Percentiles rank a stretch among this genome's conserved stretches.
phyloP scores from a whole-genome alignment of 2,888 invertebrate genomes.

The Colostygia pectinataria region DNA sequence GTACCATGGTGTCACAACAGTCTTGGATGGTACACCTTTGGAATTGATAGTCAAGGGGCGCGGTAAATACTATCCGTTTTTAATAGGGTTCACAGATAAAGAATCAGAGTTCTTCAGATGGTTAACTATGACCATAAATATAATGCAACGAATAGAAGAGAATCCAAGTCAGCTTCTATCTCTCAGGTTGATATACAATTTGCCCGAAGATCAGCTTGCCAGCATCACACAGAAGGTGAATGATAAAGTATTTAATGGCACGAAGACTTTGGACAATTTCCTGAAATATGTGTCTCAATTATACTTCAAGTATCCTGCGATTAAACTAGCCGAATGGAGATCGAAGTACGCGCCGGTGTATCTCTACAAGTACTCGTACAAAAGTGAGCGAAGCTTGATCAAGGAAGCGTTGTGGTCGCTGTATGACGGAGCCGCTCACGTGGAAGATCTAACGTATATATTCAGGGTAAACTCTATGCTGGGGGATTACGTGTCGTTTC shows the following conservation, averaged over 20 bases:
- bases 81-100: conserved; percentile 25
- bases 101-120: conserved; percentile 28
- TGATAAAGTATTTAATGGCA: conserved; percentile 31
- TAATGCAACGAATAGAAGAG: conserved; percentile 14
- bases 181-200: conserved; percentile 11
- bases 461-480: conserved; percentile 41
- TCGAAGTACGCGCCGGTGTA: conserved; percentile 54
- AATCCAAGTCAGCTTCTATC: conserved; percentile 26
- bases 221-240: conserved; percentile 13
- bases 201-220: conserved; percentile 9
- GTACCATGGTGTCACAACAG: conserved; percentile 28
- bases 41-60: conserved; percentile 33
- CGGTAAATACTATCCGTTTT: conserved; percentile 34
- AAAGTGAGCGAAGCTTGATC: conserved; percentile 62
- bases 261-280: conserved; percentile 26
- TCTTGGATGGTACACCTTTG: conserved; percentile 39
- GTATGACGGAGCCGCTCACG: conserved; percentile 58
- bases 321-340: conserved; percentile 31
- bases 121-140: conserved; percentile 9
- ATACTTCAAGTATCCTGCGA: conserved; percentile 35
- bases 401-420: conserved; percentile 43
- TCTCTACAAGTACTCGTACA: conserved; percentile 68
- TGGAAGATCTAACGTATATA: conserved; percentile 70
- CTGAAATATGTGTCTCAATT: conserved; percentile 27
- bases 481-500: conserved; percentile 22